Conservation (phyloP, 2,888 invertebrate species). For the Bhutanitis thaidina region DNA sequence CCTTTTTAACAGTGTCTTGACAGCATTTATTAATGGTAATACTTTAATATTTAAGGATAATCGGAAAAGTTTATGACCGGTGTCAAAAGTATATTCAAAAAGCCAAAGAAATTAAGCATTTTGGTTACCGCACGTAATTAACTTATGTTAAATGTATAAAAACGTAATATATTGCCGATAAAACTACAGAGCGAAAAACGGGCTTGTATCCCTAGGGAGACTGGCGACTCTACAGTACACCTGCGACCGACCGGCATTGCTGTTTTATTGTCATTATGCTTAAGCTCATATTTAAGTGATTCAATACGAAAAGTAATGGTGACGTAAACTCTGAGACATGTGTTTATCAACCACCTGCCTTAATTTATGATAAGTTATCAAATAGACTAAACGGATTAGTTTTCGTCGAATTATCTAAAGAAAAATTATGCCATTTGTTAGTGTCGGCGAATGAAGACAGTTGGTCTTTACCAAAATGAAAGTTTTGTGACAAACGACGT, state of each 20-base stretch:
- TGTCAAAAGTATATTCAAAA: no score
- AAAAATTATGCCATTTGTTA: conserved; percentile 16
- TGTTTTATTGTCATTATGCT: conserved; percentile 25
- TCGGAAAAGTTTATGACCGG: no score
- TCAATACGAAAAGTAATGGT: conserved; percentile 21
- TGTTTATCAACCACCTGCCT: conserved; percentile 58
- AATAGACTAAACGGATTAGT: conserved; percentile 33
- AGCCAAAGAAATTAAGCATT: no score
- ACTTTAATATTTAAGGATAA: no score
- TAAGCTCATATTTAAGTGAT: conserved; percentile 21
- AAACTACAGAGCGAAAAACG: conserved; percentile 32
- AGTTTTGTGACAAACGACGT: neutral
- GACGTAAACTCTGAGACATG: conserved; percentile 20
- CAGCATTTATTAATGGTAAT: no score
- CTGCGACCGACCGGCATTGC: conserved; percentile 31
- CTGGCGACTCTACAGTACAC: conserved; percentile 26
- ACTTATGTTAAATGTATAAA: conserved; percentile 53
- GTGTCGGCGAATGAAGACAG: neutral
- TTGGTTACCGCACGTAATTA: conserved; percentile 38
- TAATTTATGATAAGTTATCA: conserved; percentile 57
- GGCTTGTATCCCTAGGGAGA: conserved; percentile 26
- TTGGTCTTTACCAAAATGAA: conserved; percentile 5
- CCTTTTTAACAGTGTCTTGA: no score
- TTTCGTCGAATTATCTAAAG: conserved; percentile 29
- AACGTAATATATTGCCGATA: conserved; percentile 24